Conservation (phyloP, 2,888 invertebrate genomes). For the Cephus pygmeus region DNA sequence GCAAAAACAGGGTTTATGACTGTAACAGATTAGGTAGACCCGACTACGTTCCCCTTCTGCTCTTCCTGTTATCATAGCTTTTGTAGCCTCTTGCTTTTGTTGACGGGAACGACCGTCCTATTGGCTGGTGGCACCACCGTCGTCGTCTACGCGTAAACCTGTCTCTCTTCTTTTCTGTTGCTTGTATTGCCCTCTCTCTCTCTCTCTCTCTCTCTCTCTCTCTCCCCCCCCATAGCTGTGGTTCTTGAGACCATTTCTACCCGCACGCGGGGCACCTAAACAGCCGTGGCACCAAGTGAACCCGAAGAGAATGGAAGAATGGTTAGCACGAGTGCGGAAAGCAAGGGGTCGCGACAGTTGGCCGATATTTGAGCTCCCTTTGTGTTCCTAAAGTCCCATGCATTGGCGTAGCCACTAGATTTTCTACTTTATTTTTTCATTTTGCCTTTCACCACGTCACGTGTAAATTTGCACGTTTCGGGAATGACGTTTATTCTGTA, state of each 20-base stretch:
- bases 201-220: neutral
- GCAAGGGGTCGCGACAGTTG: constrained; percentile 58
- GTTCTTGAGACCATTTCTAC: neutral
- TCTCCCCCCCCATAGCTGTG: neutral
- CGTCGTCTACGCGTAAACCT: constrained; percentile 12
- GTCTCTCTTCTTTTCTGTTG: constrained; percentile 23
- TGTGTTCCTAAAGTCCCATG: constrained; percentile 50
- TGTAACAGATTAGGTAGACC: constrained; percentile 61
- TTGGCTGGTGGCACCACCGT: constrained; percentile 1
- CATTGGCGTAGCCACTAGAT: neutral
- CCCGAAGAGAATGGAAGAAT: neutral
- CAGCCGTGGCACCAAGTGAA: neutral
- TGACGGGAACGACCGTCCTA: constrained; percentile 14
- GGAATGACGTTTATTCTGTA: neutral
- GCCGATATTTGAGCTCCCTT: constrained; percentile 61
- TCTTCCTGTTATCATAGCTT: constrained; percentile 38
- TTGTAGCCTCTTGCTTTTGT: constrained; percentile 44
- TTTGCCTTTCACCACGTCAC: neutral
- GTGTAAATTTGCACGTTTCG: neutral
- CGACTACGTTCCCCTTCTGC: constrained; percentile 33
- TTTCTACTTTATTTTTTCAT: neutral
- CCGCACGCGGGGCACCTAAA: neutral
- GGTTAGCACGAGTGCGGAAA: constrained; percentile 24
- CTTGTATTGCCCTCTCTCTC: constrained; percentile 4
- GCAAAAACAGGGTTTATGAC: constrained; percentile 63